A percentile compares a stretch with the other conserved stretches of the same genome.
Conservation (phyloP, 2,888 invertebrate species). For the Notodonta ziczac region DNA sequence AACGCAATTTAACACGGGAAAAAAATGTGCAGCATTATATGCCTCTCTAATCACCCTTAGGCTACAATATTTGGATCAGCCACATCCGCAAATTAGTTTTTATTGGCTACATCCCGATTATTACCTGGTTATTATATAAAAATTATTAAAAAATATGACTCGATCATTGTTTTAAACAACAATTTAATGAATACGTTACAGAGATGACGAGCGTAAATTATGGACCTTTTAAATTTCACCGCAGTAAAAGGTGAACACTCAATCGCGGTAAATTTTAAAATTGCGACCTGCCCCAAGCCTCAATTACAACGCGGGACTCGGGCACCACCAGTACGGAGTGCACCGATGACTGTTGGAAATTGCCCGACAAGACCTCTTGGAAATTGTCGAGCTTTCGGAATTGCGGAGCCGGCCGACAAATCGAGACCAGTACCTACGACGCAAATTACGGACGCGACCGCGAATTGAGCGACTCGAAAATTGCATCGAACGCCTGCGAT, state of each 20-base stretch:
- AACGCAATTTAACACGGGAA: slow-evolving; percentile 27
- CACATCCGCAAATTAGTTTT: slow-evolving; percentile 29
- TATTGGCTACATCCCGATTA: slow-evolving; percentile 10
- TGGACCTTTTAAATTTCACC: slow-evolving; percentile 60
- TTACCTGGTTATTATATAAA: slow-evolving; percentile 29
- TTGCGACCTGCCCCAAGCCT: slow-evolving; percentile 75
- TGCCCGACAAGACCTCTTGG: slow-evolving; percentile 66
- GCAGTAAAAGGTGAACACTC: slow-evolving; percentile 69
- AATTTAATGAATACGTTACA: slow-evolving; percentile 54
- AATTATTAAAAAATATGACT: slow-evolving; percentile 29
- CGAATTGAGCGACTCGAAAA: slow-evolving; percentile 67
- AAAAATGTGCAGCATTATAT: slow-evolving; percentile 11
- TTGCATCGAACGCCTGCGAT: slow-evolving; percentile 67
- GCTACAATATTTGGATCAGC: slow-evolving; percentile 17
- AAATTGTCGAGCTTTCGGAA: slow-evolving; percentile 73
- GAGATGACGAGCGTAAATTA: slow-evolving; percentile 62
- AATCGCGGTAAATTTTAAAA: slow-evolving; percentile 78
- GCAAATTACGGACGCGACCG: slow-evolving; percentile 73
- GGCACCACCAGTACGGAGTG: slow-evolving; percentile 60
- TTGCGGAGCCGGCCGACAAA: slow-evolving; percentile 70
- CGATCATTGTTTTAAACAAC: slow-evolving; percentile 64
- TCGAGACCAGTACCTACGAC: slow-evolving; percentile 65
- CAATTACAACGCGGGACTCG: slow-evolving; percentile 66
- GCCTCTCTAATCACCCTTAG: slow-evolving; percentile 5
- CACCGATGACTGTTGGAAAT: slow-evolving; percentile 72